These are phyloP conservation scores for Schizothorax lantsangensis DNA, from an alignment of 2,797 vertebrate genomes.

Conservation along the genomic window DNA sequence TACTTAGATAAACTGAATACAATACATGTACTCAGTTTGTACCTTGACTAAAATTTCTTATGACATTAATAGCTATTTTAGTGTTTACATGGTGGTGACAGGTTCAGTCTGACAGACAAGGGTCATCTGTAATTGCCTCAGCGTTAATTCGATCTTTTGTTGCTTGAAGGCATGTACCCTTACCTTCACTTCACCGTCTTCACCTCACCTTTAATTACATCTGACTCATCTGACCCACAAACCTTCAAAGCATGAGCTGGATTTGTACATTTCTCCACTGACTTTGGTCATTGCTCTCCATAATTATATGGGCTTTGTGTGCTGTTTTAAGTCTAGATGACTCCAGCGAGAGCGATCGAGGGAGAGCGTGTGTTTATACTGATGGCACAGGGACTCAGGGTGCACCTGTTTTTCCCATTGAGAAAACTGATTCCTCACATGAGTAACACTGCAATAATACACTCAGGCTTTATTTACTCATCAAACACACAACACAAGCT, in stretches of 20 bases:
- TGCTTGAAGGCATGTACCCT: slow-evolving; percentile 8
- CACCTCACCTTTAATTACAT: slow-evolving; percentile 23
- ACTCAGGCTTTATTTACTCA: slow-evolving; percentile 15
- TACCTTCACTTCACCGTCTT: slow-evolving; percentile 17
- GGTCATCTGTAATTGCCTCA: slow-evolving; percentile 7
- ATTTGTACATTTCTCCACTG: background rate
- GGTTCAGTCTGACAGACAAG: background rate
- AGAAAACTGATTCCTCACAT: slow-evolving; percentile 63
- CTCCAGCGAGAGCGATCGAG: slow-evolving; percentile 2
- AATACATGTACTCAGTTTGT: background rate
- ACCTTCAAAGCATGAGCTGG: slow-evolving; percentile 16
- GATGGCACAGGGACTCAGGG: background rate
- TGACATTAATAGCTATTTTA: background rate
- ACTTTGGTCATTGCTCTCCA: background rate
- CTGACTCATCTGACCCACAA: slow-evolving; percentile 24
- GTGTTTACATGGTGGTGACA: background rate
- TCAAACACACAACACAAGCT: slow-evolving; percentile 15
- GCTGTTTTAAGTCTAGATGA: background rate
- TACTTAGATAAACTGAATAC: background rate
- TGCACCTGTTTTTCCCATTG: slow-evolving; percentile 73
- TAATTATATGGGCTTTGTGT: slow-evolving; percentile 14
- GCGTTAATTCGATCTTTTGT: background rate
- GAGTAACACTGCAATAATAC: slow-evolving; percentile 37
- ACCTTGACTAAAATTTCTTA: background rate
- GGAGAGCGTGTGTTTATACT: slow-evolving; percentile 1